These are phyloP conservation scores for Phasia obesa DNA, from an alignment of 2,888 invertebrate species.

Conservation along the genomic window DNA sequence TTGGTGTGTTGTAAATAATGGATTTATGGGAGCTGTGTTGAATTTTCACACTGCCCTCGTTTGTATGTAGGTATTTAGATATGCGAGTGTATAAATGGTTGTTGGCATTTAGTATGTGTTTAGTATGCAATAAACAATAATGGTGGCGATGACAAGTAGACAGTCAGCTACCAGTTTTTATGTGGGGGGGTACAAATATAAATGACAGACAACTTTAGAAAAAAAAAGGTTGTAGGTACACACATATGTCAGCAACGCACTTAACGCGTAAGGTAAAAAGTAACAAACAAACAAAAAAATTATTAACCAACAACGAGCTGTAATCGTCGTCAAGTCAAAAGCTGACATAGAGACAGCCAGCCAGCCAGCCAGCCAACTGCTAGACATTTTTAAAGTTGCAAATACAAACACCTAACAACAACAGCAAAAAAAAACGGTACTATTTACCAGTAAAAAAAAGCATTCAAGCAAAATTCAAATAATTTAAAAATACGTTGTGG, in stretches of 20 bases:
- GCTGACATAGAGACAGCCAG: constrained; percentile 34
- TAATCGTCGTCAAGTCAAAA: constrained; percentile 42
- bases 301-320: constrained; percentile 42
- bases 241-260: constrained; percentile 61
- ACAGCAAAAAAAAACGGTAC: background rate
- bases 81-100: constrained; percentile 18
- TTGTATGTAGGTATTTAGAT: constrained; percentile 15
- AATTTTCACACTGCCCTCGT: too few relatives aligned
- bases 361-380: constrained; percentile 49
- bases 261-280: constrained; percentile 44
- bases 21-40: too few relatives aligned
- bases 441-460: background rate
- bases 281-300: constrained; percentile 22
- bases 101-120: constrained; percentile 48
- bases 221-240: constrained; percentile 52
- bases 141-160: constrained; percentile 12
- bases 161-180: constrained; percentile 8
- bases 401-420: constrained; percentile 2
- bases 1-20: too few relatives aligned
- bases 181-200: constrained; percentile 32
- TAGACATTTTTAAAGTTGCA: constrained; percentile 42
- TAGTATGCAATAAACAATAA: constrained; percentile 48
- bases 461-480: background rate
- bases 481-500: background rate
- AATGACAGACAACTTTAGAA: constrained; percentile 48